phyloP scores from a whole-genome alignment of 2,113 vertebrate species.

The Bungarus multicinctus region DNA sequence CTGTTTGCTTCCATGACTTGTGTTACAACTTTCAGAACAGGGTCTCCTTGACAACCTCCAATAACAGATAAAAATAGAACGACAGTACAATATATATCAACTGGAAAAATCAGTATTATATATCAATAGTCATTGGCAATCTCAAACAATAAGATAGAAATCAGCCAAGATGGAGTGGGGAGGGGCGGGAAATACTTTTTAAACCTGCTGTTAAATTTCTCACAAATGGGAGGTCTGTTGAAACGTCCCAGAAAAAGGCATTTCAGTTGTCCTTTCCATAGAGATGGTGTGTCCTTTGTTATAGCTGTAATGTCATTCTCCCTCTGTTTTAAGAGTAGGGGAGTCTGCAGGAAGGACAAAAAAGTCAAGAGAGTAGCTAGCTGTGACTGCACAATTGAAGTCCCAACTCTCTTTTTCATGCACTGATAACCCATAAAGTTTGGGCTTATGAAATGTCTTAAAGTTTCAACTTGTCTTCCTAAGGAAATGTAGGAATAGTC shows the following conservation, averaged over 20 bases:
- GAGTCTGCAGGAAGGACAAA: neutral
- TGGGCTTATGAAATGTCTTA: neutral
- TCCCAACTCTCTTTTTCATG: neutral
- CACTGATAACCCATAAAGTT: neutral
- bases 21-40: neutral
- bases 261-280: neutral
- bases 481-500: neutral
- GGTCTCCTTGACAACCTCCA: neutral
- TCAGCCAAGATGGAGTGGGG: neutral
- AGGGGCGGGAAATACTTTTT: neutral
- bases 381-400: neutral
- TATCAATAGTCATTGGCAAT: neutral
- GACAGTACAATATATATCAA: neutral
- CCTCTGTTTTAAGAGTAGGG: neutral
- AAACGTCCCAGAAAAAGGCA: neutral
- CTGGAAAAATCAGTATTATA: neutral
- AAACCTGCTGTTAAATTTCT: neutral
- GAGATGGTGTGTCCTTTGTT: neutral
- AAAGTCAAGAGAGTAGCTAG: neutral
- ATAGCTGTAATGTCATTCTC: neutral
- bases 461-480: neutral
- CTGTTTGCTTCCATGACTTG: neutral
- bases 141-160: neutral
- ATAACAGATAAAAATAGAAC: neutral
- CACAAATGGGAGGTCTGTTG: neutral